Conservation (phyloP, 30 jellyfish, hydroid and myxozoan genomes). For the Aurelia coerulea region DNA sequence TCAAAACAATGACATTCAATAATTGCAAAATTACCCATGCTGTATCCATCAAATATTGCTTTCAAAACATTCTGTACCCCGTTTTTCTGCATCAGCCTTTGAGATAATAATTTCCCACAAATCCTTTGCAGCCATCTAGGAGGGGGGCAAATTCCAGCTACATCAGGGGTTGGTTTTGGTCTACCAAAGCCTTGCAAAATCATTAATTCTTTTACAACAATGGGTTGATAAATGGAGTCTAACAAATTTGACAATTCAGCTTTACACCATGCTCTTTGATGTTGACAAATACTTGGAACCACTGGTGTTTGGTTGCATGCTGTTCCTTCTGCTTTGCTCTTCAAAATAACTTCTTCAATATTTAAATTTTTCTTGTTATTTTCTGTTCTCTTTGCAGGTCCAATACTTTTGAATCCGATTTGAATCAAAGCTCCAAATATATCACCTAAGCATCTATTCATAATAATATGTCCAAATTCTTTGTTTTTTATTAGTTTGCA, state of each 20-base stretch:
- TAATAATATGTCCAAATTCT: constrained; percentile 25
- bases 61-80: constrained; percentile 72
- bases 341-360: background rate
- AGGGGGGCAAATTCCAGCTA: background rate
- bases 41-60: constrained; percentile 74
- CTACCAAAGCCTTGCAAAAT: constrained; percentile 65
- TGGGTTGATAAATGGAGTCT: constrained; percentile 66
- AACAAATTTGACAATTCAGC: constrained; percentile 24
- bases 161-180: background rate
- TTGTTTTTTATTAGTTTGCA: constrained; percentile 12
- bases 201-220: constrained; percentile 62
- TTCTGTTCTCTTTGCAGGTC: background rate
- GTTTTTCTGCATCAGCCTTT: constrained; percentile 59
- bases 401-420: constrained; percentile 20
- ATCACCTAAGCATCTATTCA: constrained; percentile 39
- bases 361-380: background rate
- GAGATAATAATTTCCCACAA: constrained; percentile 70
- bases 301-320: background rate
- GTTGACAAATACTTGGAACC: constrained; percentile 37
- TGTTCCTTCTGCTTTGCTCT: background rate
- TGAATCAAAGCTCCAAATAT: constrained; percentile 58
- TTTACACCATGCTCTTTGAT: constrained; percentile 80
- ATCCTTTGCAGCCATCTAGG: constrained; percentile 50
- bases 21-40: constrained; percentile 16
- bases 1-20: background rate